A percentile compares a stretch with the other conserved stretches of the same genome.
Evolutionary conservation across 2,113 vertebrate species (phyloP).

Genomic region (Lophius piscatorius): DNA sequence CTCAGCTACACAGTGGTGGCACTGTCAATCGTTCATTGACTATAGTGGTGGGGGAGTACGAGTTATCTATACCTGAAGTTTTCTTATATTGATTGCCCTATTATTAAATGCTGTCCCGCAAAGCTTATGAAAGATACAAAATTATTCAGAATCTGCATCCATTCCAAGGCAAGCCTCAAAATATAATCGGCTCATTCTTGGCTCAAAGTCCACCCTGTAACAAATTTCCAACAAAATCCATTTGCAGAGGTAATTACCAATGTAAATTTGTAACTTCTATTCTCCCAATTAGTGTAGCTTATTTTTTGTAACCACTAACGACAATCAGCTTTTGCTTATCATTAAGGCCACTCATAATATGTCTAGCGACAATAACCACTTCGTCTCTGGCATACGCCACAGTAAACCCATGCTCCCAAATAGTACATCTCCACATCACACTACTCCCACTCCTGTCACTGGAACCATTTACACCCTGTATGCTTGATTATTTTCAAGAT

Average conservation of each 20-base stretch:
- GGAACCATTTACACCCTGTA: slow-evolving; percentile 33
- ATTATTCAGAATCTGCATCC: too few relatives aligned
- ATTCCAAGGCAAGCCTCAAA: too few relatives aligned
- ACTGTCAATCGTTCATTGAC: too few relatives aligned
- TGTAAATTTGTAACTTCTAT: not conserved
- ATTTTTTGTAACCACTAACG: slow-evolving; percentile 36
- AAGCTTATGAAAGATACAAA: too few relatives aligned
- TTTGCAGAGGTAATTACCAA: not conserved
- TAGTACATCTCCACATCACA: slow-evolving; percentile 31
- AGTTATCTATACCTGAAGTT: too few relatives aligned
- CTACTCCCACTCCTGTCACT: slow-evolving; percentile 38
- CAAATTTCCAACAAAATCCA: too few relatives aligned
- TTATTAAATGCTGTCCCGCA: too few relatives aligned
- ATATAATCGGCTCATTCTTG: too few relatives aligned
- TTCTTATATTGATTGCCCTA: too few relatives aligned
- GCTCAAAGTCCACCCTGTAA: too few relatives aligned
- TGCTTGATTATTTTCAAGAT: slow-evolving; percentile 57
- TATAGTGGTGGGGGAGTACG: too few relatives aligned
- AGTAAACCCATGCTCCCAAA: slow-evolving; percentile 37
- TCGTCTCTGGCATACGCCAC: slow-evolving; percentile 35
- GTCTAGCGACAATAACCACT: slow-evolving; percentile 42
- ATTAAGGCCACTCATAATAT: slow-evolving; percentile 31
- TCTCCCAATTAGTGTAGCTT: slow-evolving; percentile 15
- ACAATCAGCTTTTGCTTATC: slow-evolving; percentile 17
- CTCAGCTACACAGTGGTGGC: too few relatives aligned